Evolutionary conservation across 2,888 invertebrate genomes (phyloP).

Genomic region (Eristalinus sepulchralis): DNA sequence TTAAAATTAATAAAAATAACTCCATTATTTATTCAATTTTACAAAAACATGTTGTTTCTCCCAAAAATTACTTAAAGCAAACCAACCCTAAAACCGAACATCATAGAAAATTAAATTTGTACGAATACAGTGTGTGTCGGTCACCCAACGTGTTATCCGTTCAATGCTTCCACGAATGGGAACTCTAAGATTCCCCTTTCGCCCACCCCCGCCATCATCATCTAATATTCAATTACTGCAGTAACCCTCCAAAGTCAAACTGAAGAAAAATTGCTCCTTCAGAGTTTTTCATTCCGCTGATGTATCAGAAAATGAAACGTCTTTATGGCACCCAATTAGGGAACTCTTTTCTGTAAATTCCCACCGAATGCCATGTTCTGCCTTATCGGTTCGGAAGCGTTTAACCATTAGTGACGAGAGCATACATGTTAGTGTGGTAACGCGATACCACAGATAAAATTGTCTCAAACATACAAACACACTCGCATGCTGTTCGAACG

Average conservation of each 20-base stretch:
- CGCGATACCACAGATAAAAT: constrained; percentile 53
- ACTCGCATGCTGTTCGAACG: constrained; percentile 25
- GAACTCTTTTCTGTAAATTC: constrained; percentile 54
- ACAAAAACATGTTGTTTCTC: too few relatives aligned
- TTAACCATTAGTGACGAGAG: constrained; percentile 60
- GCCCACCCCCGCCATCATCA: neutral
- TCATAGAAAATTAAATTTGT: neutral
- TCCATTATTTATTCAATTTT: too few relatives aligned
- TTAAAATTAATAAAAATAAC: too few relatives aligned
- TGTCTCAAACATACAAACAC: constrained; percentile 39
- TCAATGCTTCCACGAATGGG: neutral
- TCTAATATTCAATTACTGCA: constrained; percentile 26
- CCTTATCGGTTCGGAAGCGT: constrained; percentile 54
- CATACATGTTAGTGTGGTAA: constrained; percentile 35
- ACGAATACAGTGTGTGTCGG: too few relatives aligned
- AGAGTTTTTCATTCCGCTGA: constrained; percentile 41
- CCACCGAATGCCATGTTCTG: constrained; percentile 38
- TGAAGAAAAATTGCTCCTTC: constrained; percentile 14
- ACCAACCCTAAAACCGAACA: neutral
- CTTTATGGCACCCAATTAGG: constrained; percentile 67
- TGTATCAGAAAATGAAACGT: constrained; percentile 54
- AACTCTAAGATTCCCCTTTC: neutral
- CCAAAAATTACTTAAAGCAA: too few relatives aligned
- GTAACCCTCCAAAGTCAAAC: constrained; percentile 14
- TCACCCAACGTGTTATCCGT: neutral